Percentiles rank a stretch among this genome's conserved stretches.
Evolutionary conservation across 2,797 vertebrate species (phyloP).

Genomic region (Scomberomorus guttatus): DNA sequence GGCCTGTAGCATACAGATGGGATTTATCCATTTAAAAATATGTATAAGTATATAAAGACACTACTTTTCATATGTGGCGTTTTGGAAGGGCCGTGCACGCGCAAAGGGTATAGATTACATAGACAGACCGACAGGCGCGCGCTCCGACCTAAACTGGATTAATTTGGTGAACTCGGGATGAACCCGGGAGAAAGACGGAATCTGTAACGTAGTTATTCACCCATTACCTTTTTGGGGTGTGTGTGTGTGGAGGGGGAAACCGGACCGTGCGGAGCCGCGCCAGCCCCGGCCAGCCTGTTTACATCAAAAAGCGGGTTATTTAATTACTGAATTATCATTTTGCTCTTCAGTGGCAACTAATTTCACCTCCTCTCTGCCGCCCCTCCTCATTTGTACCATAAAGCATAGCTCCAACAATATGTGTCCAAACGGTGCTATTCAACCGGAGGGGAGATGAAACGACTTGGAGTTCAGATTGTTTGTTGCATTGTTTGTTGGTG

Average conservation of each 20-base stretch:
- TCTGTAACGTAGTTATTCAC: slow-evolving; percentile 78
- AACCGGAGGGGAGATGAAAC: slow-evolving; percentile 8
- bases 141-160: slow-evolving; percentile 72
- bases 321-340: slow-evolving; percentile 64
- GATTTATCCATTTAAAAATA: not conserved
- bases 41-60: not conserved
- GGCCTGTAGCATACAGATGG: not conserved
- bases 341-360: slow-evolving; percentile 5
- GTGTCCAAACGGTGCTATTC: not conserved
- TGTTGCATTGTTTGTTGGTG: not conserved
- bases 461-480: not conserved
- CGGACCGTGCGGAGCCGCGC: slow-evolving; percentile 34
- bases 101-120: slow-evolving; percentile 35
- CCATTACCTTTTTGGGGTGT: slow-evolving; percentile 60
- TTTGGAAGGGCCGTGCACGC: slow-evolving; percentile 1
- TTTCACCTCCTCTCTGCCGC: not conserved
- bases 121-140: slow-evolving; percentile 62
- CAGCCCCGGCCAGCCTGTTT: slow-evolving; percentile 34
- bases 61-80: not conserved
- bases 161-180: slow-evolving; percentile 82
- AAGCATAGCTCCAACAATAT: not conserved
- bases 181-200: slow-evolving; percentile 74
- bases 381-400: not conserved
- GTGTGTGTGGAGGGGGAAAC: slow-evolving; percentile 50
- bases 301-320: slow-evolving; percentile 60